Conservation (phyloP, 2,113 vertebrate species). For the Mesoclemmys tuberculata region DNA sequence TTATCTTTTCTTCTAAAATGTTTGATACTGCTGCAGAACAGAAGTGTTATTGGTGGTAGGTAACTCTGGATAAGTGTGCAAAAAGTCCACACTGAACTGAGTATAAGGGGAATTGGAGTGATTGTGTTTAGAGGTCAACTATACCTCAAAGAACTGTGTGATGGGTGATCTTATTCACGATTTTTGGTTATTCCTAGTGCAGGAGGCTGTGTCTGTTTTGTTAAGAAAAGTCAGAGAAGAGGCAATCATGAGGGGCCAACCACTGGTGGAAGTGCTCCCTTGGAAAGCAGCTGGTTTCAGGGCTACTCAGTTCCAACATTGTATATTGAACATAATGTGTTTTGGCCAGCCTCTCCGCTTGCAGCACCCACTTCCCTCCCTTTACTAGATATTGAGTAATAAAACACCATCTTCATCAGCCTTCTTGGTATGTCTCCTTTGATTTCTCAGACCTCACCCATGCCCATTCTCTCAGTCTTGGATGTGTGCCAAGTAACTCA, state of each 20-base stretch:
- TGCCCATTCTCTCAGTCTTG: background rate
- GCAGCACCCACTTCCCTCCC: background rate
- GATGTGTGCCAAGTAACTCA: background rate
- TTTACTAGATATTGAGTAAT: accelerated
- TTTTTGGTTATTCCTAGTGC: accelerated
- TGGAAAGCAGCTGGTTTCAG: background rate
- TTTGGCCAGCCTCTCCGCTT: background rate
- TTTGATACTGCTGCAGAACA: background rate
- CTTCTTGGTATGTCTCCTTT: background rate
- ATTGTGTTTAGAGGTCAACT: background rate
- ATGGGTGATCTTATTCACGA: background rate
- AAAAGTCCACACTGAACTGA: background rate
- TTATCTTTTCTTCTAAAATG: background rate
- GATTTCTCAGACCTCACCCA: background rate
- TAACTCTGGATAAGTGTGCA: background rate
- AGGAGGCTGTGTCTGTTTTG: background rate
- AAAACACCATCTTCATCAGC: accelerated
- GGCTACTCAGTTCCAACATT: background rate
- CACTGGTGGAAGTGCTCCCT: background rate
- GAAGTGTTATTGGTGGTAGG: background rate
- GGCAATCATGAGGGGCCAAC: background rate
- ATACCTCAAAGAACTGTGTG: background rate
- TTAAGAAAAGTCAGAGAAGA: background rate
- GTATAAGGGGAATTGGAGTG: background rate
- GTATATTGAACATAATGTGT: background rate